Conservation (phyloP, 1,140 invertebrate genomes). For the honey bee (Apis mellifera) region Amel_HAv3.1 CM009931.2:26203001-26203500, state of each 20-base stretch:
- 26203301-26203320: background rate
- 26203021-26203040: slow-evolving; percentile 62
- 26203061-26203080: slow-evolving; percentile 46
- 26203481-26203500: background rate
- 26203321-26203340: background rate
- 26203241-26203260: too few relatives aligned
- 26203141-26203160: background rate
- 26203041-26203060: slow-evolving; percentile 36
- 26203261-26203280: background rate
- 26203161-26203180: background rate
- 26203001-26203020: slow-evolving; percentile 65
- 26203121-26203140: background rate
- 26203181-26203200: too few relatives aligned
- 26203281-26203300: background rate
- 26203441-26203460: background rate
- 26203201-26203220: background rate
- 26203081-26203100: slow-evolving; percentile 19
- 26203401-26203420: slow-evolving; percentile 51
- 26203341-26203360: background rate
- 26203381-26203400: background rate
- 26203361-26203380: background rate
- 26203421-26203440: background rate
- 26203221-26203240: background rate
- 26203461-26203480: background rate
- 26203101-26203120: slow-evolving; percentile 21